phyloP scores from a whole-genome alignment of 2,888 invertebrate genomes.

The Drosophila longiperda region DNA sequence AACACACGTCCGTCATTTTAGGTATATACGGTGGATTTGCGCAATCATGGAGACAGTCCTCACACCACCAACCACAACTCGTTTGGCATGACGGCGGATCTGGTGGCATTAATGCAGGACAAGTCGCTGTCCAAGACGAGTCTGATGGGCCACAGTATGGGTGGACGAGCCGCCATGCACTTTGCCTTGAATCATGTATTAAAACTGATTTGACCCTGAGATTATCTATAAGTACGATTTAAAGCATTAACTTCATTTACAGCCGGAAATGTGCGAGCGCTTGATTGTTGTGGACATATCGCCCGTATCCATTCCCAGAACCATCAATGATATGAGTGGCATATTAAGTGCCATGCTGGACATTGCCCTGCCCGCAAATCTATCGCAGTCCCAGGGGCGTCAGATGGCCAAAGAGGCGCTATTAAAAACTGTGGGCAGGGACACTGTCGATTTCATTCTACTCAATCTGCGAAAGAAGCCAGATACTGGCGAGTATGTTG shows the following conservation, averaged over 20 bases:
- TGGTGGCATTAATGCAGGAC: slow-evolving; percentile 87
- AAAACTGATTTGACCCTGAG: neutral
- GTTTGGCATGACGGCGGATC: slow-evolving; percentile 90
- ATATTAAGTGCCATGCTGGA: slow-evolving; percentile 88
- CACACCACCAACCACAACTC: slow-evolving; percentile 91
- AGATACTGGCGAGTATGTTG: slow-evolving; percentile 69
- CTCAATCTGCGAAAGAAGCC: slow-evolving; percentile 91
- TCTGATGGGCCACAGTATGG: slow-evolving; percentile 97
- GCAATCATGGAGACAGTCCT: slow-evolving; percentile 98
- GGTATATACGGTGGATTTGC: slow-evolving; percentile 90
- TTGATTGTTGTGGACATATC: slow-evolving; percentile 91
- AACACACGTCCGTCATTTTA: slow-evolving; percentile 27
- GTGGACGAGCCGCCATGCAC: slow-evolving; percentile 96
- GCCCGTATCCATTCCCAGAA: slow-evolving; percentile 87
- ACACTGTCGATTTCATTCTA: slow-evolving; percentile 91
- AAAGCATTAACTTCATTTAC: slow-evolving; percentile 33
- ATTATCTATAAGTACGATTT: neutral
- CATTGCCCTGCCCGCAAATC: slow-evolving; percentile 87
- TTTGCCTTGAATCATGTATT: slow-evolving; percentile 90
- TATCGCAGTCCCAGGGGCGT: slow-evolving; percentile 90
- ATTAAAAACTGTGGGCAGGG: slow-evolving; percentile 83
- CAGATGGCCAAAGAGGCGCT: slow-evolving; percentile 89
- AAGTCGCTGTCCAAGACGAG: slow-evolving; percentile 84
- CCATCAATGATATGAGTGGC: slow-evolving; percentile 87
- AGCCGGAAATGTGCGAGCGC: slow-evolving; percentile 88